These are phyloP conservation scores for Microcaecilia unicolor DNA, from an alignment of 2,797 vertebrate species.

Conservation along the genomic window DNA sequence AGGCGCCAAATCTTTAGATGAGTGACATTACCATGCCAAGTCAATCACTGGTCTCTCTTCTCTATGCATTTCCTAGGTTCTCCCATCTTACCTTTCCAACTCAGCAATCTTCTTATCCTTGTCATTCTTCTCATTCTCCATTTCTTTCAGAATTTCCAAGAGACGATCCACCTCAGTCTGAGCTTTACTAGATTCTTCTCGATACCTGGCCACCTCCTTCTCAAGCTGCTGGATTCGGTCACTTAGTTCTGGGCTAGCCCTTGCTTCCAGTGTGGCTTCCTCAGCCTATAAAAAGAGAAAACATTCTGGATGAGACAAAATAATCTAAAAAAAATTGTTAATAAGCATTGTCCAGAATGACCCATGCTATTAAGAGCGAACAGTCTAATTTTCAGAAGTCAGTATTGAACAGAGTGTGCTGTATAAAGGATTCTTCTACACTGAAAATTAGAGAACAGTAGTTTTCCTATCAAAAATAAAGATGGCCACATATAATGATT, in stretches of 20 bases:
- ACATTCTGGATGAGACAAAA: too few species aligned
- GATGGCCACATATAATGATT: too few species aligned
- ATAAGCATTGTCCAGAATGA: too few species aligned
- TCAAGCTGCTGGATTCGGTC: conserved; percentile 75
- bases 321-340: too few species aligned
- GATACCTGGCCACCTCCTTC: conserved; percentile 68
- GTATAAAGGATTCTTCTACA: too few species aligned
- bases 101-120: conserved; percentile 94
- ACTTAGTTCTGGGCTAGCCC: conserved; percentile 69
- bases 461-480: too few species aligned
- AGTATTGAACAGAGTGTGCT: too few species aligned
- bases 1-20: too few species aligned
- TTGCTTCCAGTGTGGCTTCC: conserved; percentile 69
- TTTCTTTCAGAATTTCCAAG: conserved; percentile 88
- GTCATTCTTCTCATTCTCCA: conserved; percentile 97
- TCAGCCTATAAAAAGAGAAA: conserved; percentile 65
- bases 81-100: conserved; percentile 83
- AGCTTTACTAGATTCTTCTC: conserved; percentile 77
- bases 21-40: too few species aligned
- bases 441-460: too few species aligned
- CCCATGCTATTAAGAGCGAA: too few species aligned
- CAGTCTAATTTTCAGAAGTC: too few species aligned
- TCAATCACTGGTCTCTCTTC: background rate
- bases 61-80: background rate
- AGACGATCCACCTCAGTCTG: conserved; percentile 90